Base-by-base conservation (phyloP, 1,140 invertebrate species). In the Drosophila setifemur region DNA sequence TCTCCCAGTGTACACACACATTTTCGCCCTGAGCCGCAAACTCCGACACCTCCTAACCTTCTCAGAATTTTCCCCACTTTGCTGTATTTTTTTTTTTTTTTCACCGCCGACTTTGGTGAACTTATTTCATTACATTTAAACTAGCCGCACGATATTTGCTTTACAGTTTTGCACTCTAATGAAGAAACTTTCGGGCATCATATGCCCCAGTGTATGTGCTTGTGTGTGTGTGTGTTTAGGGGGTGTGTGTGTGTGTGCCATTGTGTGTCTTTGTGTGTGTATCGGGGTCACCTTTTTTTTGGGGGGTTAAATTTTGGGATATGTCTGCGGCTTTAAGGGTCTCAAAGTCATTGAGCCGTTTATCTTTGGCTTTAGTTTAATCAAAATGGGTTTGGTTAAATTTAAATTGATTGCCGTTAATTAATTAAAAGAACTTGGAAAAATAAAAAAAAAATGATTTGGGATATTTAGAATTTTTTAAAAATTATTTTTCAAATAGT, bases 61-160 rank as follows among this genome's bases (percentile, higher is more conserved):
- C 5, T 18, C 8, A 31, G 11, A 23, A 25, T 18, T 19, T 44
- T 21, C 50, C 9, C 16, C n/a, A 7, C 21, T 23, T 2, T 5
- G 21, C 21, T 23, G 21, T 3, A 23, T 54, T 19, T 4, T 14
- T 18, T 29, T 29, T 16, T 50, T 35, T 48, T 8, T 23, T 19
- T n/a, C n/a, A 3, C 19, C 11, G 5, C 19, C 26, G 40, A 72
- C 48, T 45, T 31, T 47, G 44, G 31, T 48, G 29, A 81, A 71
- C 71, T 79, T 74, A 73, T 79, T 79, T 74, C 64, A 79, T 74
- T 74, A 81, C 66, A 81, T 70, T 70, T 58, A 47, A 63, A 73
- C 58, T 54, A 79, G 53, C 53, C 53, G 40, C 49, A 50, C 57
- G 71, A 50, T 64, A 81, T 79, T 74, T 71, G 66, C 61, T 79